Evolutionary conservation across 2,888 invertebrate genomes (phyloP).

Genomic region (Agrotis ipsilon): DNA sequence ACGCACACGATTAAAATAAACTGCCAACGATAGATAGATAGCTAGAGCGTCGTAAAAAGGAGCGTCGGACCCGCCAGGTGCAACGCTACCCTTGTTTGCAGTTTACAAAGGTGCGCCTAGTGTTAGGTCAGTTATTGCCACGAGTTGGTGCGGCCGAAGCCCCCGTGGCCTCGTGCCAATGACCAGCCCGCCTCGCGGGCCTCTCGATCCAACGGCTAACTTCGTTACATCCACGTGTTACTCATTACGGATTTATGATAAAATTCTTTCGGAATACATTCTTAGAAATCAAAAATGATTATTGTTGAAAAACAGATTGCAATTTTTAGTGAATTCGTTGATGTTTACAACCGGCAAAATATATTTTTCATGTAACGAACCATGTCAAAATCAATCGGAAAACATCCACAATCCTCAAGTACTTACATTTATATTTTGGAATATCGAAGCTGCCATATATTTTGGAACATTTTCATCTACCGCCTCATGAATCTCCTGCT

Average conservation of each 20-base stretch:
- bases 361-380: neutral
- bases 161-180: constrained; percentile 77
- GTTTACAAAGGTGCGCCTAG: constrained; percentile 78
- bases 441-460: neutral
- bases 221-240: constrained; percentile 63
- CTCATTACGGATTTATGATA: constrained; percentile 56
- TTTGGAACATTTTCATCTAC: neutral
- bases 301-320: neutral
- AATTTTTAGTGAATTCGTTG: neutral
- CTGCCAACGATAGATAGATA: constrained; percentile 84
- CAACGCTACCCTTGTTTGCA: constrained; percentile 77
- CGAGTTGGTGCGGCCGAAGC: constrained; percentile 75
- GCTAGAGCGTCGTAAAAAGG: constrained; percentile 76
- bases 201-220: constrained; percentile 68
- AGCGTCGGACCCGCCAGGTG: constrained; percentile 83
- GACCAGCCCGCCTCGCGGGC: constrained; percentile 80
- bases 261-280: constrained; percentile 16
- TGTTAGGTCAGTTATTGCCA: constrained; percentile 86
- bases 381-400: neutral
- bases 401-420: neutral
- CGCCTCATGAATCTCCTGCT: neutral
- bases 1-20: constrained; percentile 87
- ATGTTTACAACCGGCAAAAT: neutral
- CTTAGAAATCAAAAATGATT: neutral
- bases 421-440: too few species aligned